Percentiles rank a stretch among this genome's conserved stretches.
Conservation (phyloP, 2,113 vertebrate genomes). For the Nibea albiflora region DNA sequence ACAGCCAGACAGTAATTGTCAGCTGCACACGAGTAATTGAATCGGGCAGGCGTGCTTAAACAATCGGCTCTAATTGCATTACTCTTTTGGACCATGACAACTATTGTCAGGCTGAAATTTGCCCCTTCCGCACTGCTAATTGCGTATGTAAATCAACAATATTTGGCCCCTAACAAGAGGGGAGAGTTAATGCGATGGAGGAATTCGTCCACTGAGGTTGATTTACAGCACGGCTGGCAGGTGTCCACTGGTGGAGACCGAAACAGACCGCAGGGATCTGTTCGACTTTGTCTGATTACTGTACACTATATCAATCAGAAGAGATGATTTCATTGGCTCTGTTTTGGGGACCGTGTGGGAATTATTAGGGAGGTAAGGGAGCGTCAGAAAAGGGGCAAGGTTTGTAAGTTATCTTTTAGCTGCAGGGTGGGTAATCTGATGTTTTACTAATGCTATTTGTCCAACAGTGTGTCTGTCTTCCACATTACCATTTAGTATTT, state of each 20-base stretch:
- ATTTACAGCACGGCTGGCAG: constrained; percentile 55
- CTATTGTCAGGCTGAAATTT: constrained; percentile 62
- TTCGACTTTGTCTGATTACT: constrained; percentile 16
- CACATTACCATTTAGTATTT: too few relatives aligned
- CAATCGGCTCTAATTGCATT: constrained; percentile 77
- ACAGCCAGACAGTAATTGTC: constrained; percentile 67
- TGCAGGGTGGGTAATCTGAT: background rate
- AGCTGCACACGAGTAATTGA: constrained; percentile 72
- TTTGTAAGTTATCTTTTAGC: background rate
- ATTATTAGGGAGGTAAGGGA: background rate
- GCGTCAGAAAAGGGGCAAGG: background rate
- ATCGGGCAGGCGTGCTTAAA: constrained; percentile 63
- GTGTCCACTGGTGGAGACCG: constrained; percentile 34
- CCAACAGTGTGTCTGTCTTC: too few relatives aligned
- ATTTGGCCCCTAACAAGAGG: constrained; percentile 56
- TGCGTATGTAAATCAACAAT: constrained; percentile 67
- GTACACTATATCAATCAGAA: constrained; percentile 12
- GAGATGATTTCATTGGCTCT: constrained; percentile 28
- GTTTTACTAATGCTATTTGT: background rate
- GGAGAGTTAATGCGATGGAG: constrained; percentile 60
- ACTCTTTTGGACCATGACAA: constrained; percentile 67
- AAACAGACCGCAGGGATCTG: constrained; percentile 14
- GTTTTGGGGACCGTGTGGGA: background rate
- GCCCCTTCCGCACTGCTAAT: constrained; percentile 64
- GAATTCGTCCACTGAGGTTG: constrained; percentile 34